Percentiles rank a stretch among this genome's conserved stretches.
Conservation (phyloP, 2,113 vertebrate genomes). For the Phainopepla nitens region DNA sequence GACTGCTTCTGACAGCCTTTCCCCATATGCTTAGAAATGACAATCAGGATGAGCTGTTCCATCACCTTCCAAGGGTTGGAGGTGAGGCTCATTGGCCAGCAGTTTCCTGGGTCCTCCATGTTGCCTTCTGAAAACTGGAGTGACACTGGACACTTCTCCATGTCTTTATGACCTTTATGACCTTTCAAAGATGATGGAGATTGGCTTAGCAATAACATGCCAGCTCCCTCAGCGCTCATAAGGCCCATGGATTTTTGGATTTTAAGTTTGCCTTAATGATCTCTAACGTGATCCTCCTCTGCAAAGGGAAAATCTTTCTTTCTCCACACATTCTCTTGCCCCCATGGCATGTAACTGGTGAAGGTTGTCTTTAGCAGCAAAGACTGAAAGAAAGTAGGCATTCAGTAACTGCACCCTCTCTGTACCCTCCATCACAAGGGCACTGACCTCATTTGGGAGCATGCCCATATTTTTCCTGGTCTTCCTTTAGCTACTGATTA, state of each 20-base stretch:
- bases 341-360: background rate
- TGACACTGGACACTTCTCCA: background rate
- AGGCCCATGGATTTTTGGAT: background rate
- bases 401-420: rapidly evolving
- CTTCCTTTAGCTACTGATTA: background rate
- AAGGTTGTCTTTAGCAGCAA: background rate
- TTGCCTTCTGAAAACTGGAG: background rate
- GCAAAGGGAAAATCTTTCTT: background rate
- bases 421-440: background rate
- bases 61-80: background rate
- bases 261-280: background rate
- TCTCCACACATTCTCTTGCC: background rate
- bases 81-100: too few species aligned
- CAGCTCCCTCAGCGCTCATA: background rate
- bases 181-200: background rate
- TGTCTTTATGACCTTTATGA: background rate
- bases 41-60: background rate
- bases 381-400: background rate
- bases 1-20: background rate
- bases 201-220: background rate
- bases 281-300: background rate
- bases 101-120: background rate
- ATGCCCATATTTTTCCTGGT: background rate
- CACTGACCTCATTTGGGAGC: rapidly evolving
- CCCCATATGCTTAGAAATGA: background rate